A percentile compares a stretch with the other conserved stretches of the same genome.
phyloP scores from a whole-genome alignment of 2,797 vertebrate genomes.

The Hoplostethus mediterraneus region DNA sequence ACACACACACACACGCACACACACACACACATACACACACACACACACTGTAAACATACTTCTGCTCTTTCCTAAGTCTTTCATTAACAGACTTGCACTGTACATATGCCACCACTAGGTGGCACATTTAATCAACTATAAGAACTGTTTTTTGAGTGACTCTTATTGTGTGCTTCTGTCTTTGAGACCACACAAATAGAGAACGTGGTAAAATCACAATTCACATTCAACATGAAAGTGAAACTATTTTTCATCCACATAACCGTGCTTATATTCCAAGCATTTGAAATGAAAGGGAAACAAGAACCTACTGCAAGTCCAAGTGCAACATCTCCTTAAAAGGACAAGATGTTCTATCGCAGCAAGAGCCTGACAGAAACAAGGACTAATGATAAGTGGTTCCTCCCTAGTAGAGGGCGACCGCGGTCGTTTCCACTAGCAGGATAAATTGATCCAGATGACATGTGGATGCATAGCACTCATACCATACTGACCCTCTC shows the following conservation, averaged over 20 bases:
- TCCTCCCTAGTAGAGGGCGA: constrained; percentile 44
- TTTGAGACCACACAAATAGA: constrained; percentile 15
- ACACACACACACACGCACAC: background rate
- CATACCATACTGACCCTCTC: constrained; percentile 39
- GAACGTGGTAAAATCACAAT: constrained; percentile 7
- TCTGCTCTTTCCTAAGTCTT: background rate
- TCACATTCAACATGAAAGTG: background rate
- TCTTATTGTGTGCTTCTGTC: constrained; percentile 12
- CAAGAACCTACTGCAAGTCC: constrained; percentile 15
- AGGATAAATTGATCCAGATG: constrained; percentile 70
- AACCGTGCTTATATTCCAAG: constrained; percentile 59
- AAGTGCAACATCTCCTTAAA: constrained; percentile 47
- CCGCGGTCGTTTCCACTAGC: constrained; percentile 43
- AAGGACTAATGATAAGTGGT: constrained; percentile 44
- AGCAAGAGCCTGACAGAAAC: constrained; percentile 37
- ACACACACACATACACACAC: background rate
- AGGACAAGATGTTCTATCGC: constrained; percentile 37
- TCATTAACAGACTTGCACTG: constrained; percentile 29
- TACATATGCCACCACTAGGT: constrained; percentile 60
- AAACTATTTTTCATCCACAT: constrained; percentile 26
- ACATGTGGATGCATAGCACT: constrained; percentile 21
- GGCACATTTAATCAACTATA: constrained; percentile 61
- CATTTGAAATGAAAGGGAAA: constrained; percentile 11
- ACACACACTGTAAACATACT: background rate
- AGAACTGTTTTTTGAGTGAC: background rate